Evolutionary conservation across 2,888 invertebrate species (phyloP).

Genomic region (Micoletzkya japonica): DNA sequence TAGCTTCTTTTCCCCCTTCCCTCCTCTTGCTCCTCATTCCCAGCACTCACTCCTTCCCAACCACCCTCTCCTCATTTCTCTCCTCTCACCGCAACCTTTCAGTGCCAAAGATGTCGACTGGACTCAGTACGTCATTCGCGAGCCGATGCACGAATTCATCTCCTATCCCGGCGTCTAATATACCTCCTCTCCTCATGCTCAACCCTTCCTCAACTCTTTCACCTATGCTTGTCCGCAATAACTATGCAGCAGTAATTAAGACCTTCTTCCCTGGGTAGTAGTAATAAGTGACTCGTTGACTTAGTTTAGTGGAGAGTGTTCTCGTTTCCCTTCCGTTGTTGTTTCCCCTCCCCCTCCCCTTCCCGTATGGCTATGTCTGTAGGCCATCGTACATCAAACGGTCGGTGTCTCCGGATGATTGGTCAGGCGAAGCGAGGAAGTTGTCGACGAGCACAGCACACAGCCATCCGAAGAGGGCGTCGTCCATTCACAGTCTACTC

Average conservation of each 20-base stretch:
- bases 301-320: conserved; percentile 1
- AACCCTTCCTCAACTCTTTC: neutral
- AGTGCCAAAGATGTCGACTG: conserved; percentile 59
- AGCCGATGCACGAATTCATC: conserved; percentile 58
- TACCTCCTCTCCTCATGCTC: neutral
- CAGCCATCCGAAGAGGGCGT: neutral
- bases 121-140: conserved; percentile 56
- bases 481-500: conserved; percentile 24
- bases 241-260: neutral
- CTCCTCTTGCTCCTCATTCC: too few relatives aligned
- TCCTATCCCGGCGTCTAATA: conserved; percentile 52
- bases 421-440: conserved; percentile 21
- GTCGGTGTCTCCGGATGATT: conserved; percentile 14
- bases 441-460: neutral
- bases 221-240: neutral
- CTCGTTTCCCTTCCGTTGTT: neutral
- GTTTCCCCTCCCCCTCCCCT: neutral
- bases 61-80: neutral
- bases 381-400: conserved; percentile 24
- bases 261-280: neutral
- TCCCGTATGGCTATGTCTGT: neutral
- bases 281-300: neutral
- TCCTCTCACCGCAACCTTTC: conserved; percentile 28
- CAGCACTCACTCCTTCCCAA: neutral
- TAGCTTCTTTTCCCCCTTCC: neutral